phyloP scores from a whole-genome alignment of 1,140 invertebrate species.

The Papilio aristodemus region DNA sequence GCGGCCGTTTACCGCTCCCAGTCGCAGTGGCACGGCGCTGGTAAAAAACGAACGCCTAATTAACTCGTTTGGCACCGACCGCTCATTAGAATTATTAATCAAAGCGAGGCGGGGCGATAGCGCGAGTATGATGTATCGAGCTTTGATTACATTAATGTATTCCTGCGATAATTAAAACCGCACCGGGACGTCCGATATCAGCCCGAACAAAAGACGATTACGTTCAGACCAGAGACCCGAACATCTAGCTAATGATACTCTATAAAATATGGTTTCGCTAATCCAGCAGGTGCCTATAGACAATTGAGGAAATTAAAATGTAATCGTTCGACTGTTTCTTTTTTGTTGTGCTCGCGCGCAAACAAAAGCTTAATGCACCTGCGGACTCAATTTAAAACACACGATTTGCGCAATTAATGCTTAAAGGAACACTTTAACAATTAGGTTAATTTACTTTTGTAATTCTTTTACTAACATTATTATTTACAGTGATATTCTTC shows the following conservation, averaged over 20 bases:
- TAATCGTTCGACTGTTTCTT: conserved; percentile 23
- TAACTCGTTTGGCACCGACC: conserved; percentile 79
- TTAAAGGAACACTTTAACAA: conserved; percentile 28
- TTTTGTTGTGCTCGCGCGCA: conserved; percentile 1
- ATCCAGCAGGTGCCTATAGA: conserved; percentile 52
- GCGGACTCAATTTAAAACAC: conserved; percentile 26
- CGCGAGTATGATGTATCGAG: conserved; percentile 77
- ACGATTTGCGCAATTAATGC: conserved; percentile 28
- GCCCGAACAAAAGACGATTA: conserved; percentile 55
- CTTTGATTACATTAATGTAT: conserved; percentile 78
- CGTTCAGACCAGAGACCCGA: conserved; percentile 39
- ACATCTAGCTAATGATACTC: conserved; percentile 43
- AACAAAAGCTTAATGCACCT: conserved; percentile 37
- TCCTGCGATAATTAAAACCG: conserved; percentile 74
- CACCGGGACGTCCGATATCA: conserved; percentile 63
- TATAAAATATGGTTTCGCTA: conserved; percentile 64
- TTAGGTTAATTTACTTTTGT: conserved; percentile 1
- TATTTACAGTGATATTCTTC: too few relatives aligned
- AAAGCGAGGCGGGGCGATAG: conserved; percentile 76
- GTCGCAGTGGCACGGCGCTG: conserved; percentile 70
- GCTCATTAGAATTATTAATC: conserved; percentile 81
- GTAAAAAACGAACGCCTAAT: conserved; percentile 77
- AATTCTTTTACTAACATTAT: too few relatives aligned
- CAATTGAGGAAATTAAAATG: conserved; percentile 43
- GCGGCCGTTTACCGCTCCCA: conserved; percentile 75